Evolutionary conservation across 1,140 invertebrate genomes (phyloP).

Genomic region (Drosophila subobscura): DNA sequence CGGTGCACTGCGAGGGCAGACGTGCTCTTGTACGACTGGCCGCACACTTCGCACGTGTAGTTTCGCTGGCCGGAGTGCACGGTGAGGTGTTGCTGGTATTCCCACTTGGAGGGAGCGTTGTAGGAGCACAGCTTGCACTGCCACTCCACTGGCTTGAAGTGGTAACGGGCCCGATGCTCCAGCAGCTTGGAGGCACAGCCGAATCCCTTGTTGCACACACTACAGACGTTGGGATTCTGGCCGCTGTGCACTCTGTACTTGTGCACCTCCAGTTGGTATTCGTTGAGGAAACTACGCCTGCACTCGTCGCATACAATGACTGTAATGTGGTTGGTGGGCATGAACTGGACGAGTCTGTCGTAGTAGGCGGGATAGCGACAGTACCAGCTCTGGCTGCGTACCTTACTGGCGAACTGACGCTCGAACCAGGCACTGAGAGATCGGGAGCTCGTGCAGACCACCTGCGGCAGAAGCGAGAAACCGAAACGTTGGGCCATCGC

Average conservation of each 20-base stretch:
- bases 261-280: conserved; percentile 32
- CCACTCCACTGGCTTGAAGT: conserved; percentile 27
- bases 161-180: conserved; percentile 30
- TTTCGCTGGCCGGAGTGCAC: conserved; percentile 35
- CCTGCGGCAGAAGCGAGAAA: conserved; percentile 9
- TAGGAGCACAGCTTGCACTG: conserved; percentile 39
- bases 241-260: conserved; percentile 28
- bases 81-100: conserved; percentile 25
- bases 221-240: conserved; percentile 31
- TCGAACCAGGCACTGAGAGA: conserved; percentile 33
- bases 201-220: conserved; percentile 29
- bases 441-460: conserved; percentile 20
- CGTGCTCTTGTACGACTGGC: conserved; percentile 31
- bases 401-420: conserved; percentile 18
- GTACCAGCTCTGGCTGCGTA: neutral
- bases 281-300: conserved; percentile 20
- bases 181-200: conserved; percentile 22
- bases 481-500: conserved; percentile 16
- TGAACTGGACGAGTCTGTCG: conserved; percentile 18
- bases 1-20: conserved; percentile 43
- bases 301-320: conserved; percentile 38
- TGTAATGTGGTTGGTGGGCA: conserved; percentile 28
- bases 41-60: conserved; percentile 46
- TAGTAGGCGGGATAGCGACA: conserved; percentile 32
- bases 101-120: conserved; percentile 43